Evolutionary conservation across 2,797 vertebrate species (phyloP).

Genomic region (Novumbra hubbsi): DNA sequence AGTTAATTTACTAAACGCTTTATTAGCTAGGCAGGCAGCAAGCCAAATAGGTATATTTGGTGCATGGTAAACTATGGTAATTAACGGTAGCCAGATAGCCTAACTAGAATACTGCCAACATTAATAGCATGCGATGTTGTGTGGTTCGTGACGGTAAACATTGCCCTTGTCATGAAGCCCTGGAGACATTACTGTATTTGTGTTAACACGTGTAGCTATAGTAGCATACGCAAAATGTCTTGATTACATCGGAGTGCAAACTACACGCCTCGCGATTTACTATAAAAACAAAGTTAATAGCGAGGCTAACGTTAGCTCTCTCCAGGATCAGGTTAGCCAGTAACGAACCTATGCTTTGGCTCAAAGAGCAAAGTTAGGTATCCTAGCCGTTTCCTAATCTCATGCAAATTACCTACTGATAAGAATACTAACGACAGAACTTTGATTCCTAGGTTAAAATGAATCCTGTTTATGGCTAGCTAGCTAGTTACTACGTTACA

Average conservation of each 20-base stretch:
- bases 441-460: conserved; percentile 2
- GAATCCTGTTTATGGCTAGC: conserved; percentile 51
- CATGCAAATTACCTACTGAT: background rate
- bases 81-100: background rate
- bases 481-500: conserved; percentile 9
- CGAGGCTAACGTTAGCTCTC: background rate
- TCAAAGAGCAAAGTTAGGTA: background rate
- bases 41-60: too few species aligned
- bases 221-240: background rate
- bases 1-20: too few species aligned
- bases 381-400: background rate
- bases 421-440: background rate
- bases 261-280: background rate
- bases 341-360: background rate
- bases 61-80: too few species aligned
- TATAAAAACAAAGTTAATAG: background rate
- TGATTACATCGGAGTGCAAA: background rate
- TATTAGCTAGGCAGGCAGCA: too few species aligned
- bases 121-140: background rate
- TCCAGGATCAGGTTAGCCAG: background rate
- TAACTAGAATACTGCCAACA: background rate
- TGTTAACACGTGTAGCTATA: background rate
- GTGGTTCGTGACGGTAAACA: background rate
- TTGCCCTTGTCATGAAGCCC: background rate
- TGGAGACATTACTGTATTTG: background rate